Conservation (phyloP, 1,140 invertebrate species). For the Drosophila ambigua region DNA sequence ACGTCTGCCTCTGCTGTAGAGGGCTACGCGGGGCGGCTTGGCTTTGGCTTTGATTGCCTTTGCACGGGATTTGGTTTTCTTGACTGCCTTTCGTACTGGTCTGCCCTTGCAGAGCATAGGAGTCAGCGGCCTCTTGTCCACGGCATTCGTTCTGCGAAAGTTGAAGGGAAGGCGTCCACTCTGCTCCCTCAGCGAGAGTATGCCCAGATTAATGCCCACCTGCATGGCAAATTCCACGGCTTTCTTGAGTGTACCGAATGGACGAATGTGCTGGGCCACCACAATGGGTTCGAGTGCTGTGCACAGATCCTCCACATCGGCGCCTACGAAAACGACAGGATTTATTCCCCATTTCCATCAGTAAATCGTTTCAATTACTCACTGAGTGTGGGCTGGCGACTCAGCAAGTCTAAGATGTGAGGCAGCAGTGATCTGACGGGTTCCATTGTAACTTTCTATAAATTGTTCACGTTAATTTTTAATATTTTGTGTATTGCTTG, state of each 20-base stretch:
- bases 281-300: conserved; percentile 3
- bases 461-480: no score
- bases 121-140: no score
- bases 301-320: conserved; percentile 22
- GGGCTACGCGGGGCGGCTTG: no score
- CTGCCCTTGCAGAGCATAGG: no score
- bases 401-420: conserved; percentile 42
- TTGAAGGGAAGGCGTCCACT: neutral
- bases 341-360: neutral
- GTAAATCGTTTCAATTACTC: neutral
- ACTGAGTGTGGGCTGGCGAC: conserved; percentile 37
- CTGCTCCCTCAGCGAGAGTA: conserved; percentile 31
- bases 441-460: conserved; percentile 42
- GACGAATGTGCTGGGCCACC: conserved; percentile 15
- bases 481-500: neutral
- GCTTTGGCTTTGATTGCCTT: no score
- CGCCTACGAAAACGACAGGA: conserved; percentile 7
- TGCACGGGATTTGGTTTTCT: neutral
- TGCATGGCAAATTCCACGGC: conserved; percentile 47
- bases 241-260: conserved; percentile 17
- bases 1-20: no score
- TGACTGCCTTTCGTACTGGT: neutral
- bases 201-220: conserved; percentile 45
- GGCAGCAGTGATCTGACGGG: conserved; percentile 32
- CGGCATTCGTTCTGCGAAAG: neutral